Percentiles rank a stretch among this genome's conserved stretches.
These are phyloP conservation scores for Prunella himalayana DNA, from an alignment of 2,113 vertebrate genomes.

Conservation along the genomic window DNA sequence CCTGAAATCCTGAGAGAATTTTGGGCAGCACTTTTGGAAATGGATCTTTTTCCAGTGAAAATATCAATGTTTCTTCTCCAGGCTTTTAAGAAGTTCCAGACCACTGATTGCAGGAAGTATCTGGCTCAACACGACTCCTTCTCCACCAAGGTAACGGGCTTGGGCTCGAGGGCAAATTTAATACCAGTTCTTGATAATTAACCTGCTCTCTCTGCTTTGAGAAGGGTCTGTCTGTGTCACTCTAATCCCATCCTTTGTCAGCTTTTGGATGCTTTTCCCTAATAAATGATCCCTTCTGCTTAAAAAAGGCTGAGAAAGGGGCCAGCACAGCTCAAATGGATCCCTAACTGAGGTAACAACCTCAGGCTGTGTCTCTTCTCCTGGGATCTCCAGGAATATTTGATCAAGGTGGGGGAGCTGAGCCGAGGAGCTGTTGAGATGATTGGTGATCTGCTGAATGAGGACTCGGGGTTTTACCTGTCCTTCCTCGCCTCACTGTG, in stretches of 20 bases:
- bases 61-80: not conserved
- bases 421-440: constrained; percentile 48
- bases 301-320: not conserved
- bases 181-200: no score
- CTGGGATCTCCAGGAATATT: not conserved
- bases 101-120: not conserved
- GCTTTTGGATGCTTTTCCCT: not conserved
- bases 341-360: not conserved
- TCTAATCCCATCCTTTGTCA: no score
- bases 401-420: constrained; percentile 44
- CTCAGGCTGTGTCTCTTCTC: not conserved
- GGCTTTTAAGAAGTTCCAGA: not conserved
- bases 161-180: not conserved
- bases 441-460: constrained; percentile 38
- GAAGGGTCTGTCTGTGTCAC: not conserved
- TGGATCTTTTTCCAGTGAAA: not conserved
- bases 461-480: constrained; percentile 23
- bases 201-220: not conserved
- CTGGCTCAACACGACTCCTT: not conserved
- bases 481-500: constrained; percentile 38
- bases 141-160: constrained; percentile 54
- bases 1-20: not conserved
- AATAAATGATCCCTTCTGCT: not conserved
- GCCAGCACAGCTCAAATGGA: not conserved
- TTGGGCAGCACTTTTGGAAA: not conserved